Percentiles rank a stretch among this genome's conserved stretches.
Conservation (phyloP, 2,888 invertebrate genomes). For the Synergus gifuensis region DNA sequence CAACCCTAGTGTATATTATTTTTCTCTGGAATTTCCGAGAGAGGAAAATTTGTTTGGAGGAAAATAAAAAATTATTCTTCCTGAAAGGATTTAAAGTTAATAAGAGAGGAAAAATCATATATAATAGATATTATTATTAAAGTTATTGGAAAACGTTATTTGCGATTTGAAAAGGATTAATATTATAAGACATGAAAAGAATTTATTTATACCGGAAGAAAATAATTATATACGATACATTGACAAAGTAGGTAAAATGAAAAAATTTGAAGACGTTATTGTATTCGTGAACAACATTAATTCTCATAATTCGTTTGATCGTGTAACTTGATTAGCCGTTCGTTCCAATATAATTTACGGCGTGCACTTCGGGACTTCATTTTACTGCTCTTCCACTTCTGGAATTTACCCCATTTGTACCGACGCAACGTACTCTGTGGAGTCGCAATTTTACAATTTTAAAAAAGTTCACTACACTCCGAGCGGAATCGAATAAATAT, state of each 20-base stretch:
- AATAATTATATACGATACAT: neutral
- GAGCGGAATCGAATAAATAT: neutral
- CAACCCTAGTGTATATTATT: neutral
- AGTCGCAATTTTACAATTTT: conserved; percentile 27
- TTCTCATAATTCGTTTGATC: conserved; percentile 9
- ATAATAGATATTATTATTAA: neutral
- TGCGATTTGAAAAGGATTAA: neutral
- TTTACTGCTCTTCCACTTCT: conserved; percentile 41
- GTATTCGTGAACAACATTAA: conserved; percentile 14
- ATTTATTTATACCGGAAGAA: conserved; percentile 6
- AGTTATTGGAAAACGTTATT: neutral
- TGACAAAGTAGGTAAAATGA: conserved; percentile 17
- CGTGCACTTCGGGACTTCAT: conserved; percentile 44
- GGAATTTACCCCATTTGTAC: conserved; percentile 14
- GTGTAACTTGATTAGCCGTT: conserved; percentile 44
- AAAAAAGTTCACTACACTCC: neutral
- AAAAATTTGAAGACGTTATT: conserved; percentile 3
- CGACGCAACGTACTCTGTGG: neutral
- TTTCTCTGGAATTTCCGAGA: too few species aligned
- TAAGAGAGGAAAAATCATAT: neutral
- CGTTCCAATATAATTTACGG: conserved; percentile 41
- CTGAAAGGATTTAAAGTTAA: neutral
- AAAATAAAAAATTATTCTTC: neutral
- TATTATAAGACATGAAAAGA: neutral
- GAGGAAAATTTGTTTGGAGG: neutral